Conservation (phyloP, 2,888 invertebrate species). For the Chrysodeixis includens region DNA sequence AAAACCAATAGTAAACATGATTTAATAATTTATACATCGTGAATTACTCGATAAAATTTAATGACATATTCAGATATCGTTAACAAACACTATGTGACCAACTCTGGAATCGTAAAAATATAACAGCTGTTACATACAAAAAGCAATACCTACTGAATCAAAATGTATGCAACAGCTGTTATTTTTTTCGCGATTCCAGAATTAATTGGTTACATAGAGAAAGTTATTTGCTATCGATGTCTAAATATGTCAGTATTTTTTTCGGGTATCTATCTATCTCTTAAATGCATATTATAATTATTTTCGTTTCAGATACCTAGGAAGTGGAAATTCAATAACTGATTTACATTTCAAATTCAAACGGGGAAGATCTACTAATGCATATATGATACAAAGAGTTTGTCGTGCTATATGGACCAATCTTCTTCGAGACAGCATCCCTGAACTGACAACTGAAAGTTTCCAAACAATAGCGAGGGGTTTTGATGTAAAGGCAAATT, state of each 20-base stretch:
- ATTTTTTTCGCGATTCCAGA: constrained; percentile 16
- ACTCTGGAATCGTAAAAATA: constrained; percentile 16
- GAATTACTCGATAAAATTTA: constrained; percentile 34
- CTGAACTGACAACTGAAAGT: constrained; percentile 32
- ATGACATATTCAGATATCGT: constrained; percentile 29
- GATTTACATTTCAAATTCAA: constrained; percentile 35
- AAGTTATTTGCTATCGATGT: constrained; percentile 13
- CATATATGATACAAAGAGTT: constrained; percentile 27
- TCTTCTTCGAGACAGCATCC: constrained; percentile 26
- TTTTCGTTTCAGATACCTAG: constrained; percentile 34
- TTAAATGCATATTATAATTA: constrained; percentile 21
- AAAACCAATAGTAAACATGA: constrained; percentile 21
- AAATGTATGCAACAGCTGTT: constrained; percentile 16
- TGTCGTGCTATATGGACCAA: constrained; percentile 36
- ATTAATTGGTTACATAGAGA: constrained; percentile 22
- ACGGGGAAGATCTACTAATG: constrained; percentile 38
- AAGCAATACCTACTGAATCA: constrained; percentile 23
- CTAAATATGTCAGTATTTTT: constrained; percentile 16
- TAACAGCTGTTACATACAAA: constrained; percentile 25
- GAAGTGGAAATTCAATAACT: constrained; percentile 31
- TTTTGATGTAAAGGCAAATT: constrained; percentile 52
- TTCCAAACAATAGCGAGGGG: constrained; percentile 27
- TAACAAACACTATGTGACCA: constrained; percentile 29
- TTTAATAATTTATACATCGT: constrained; percentile 23
- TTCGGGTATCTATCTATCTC: constrained; percentile 26